Evolutionary conservation across 2,888 invertebrate species (phyloP).

Genomic region (Parasteatoda lunata): DNA sequence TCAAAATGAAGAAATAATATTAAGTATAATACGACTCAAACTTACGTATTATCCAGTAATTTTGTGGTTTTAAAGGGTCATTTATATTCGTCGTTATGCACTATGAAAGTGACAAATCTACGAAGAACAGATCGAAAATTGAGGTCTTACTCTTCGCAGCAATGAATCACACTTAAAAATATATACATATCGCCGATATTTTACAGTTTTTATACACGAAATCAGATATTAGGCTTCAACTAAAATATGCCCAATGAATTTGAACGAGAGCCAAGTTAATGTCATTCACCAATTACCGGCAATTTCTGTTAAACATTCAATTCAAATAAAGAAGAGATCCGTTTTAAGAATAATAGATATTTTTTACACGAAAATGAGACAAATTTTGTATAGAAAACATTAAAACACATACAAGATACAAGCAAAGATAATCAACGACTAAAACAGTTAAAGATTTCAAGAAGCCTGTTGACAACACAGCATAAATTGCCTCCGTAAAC

Average conservation of each 20-base stretch:
- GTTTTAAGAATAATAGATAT: no score
- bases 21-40: not conserved
- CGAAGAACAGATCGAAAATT: not conserved
- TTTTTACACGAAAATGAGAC: no score
- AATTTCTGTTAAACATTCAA: slow-evolving; percentile 24
- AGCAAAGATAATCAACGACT: no score
- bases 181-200: slow-evolving; percentile 30
- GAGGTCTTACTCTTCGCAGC: slow-evolving; percentile 53
- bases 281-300: slow-evolving; percentile 50
- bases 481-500: no score
- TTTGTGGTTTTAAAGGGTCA: slow-evolving; percentile 27
- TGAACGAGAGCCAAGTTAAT: slow-evolving; percentile 51
- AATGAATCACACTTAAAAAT: slow-evolving; percentile 42
- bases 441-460: no score
- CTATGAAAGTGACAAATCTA: not conserved
- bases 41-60: slow-evolving; percentile 30
- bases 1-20: not conserved
- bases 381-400: no score
- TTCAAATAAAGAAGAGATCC: no score
- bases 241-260: slow-evolving; percentile 51
- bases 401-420: no score
- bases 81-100: slow-evolving; percentile 1
- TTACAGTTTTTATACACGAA: slow-evolving; percentile 56
- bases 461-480: no score
- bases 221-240: slow-evolving; percentile 59